Evolutionary conservation across 2,797 vertebrate species (phyloP).

Genomic region (Nasua narica): DNA sequence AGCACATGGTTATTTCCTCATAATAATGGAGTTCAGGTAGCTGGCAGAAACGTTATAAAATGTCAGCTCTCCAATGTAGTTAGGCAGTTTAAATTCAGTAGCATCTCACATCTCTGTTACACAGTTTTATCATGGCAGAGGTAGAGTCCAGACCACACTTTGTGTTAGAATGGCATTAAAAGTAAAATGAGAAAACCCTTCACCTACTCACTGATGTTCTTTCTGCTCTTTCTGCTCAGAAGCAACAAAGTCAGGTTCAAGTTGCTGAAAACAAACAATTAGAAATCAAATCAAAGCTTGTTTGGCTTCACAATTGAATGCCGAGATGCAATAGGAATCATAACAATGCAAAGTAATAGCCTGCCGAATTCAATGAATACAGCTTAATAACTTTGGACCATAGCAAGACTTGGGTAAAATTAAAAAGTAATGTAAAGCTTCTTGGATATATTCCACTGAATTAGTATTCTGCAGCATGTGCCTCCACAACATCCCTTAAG

Average conservation of each 20-base stretch:
- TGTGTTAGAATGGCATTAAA: conserved; percentile 46
- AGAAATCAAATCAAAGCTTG: conserved; percentile 66
- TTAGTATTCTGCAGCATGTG: conserved; percentile 60
- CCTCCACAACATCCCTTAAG: conserved; percentile 35
- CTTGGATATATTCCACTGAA: conserved; percentile 5
- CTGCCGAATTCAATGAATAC: conserved; percentile 74
- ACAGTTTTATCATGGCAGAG: conserved; percentile 34
- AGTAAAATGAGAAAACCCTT: conserved; percentile 61
- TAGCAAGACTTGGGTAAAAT: conserved; percentile 69
- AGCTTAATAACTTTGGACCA: conserved; percentile 58
- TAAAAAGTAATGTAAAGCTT: conserved; percentile 66
- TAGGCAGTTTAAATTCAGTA: conserved; percentile 61
- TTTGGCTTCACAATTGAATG: conserved; percentile 59
- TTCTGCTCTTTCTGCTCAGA: conserved; percentile 24
- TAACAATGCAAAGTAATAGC: conserved; percentile 71
- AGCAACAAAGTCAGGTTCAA: not conserved
- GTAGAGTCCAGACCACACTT: conserved; percentile 33
- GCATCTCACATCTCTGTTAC: conserved; percentile 53
- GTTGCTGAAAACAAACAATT: conserved; percentile 78
- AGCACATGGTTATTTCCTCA: conserved; percentile 70
- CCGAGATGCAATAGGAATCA: conserved; percentile 37
- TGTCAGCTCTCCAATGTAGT: conserved; percentile 49
- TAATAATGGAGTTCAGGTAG: conserved; percentile 65
- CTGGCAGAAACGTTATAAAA: conserved; percentile 62
- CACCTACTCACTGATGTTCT: conserved; percentile 56